Conservation (phyloP, 1,140 invertebrate genomes). For the Diuraphis noxia region DNA sequence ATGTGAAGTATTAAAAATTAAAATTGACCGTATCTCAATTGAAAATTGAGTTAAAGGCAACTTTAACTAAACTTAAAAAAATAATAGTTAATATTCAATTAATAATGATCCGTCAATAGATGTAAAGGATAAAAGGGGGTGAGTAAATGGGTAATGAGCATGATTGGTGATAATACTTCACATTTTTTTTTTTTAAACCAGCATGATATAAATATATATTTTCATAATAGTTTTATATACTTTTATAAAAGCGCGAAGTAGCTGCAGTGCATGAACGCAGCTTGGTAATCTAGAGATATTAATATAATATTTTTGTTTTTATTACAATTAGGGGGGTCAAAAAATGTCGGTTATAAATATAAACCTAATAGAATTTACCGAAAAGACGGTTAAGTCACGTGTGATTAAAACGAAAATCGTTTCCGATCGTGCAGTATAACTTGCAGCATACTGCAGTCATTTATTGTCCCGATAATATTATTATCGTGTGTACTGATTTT, state of each 20-base stretch:
- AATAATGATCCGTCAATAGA: too few relatives aligned
- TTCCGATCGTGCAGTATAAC: neutral
- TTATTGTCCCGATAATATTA: too few relatives aligned
- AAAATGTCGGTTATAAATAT: neutral
- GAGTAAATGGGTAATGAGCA: neutral
- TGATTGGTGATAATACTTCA: neutral
- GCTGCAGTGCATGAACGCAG: neutral
- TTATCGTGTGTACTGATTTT: neutral
- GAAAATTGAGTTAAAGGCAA: too few relatives aligned
- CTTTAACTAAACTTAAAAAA: neutral
- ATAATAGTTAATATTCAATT: too few relatives aligned
- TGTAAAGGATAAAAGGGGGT: neutral
- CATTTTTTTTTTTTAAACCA: too few relatives aligned
- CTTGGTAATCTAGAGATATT: neutral
- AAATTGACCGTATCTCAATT: too few relatives aligned
- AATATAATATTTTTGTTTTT: neutral
- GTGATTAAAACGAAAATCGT: neutral
- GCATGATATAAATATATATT: neutral
- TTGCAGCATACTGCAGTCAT: too few relatives aligned
- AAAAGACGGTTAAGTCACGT: neutral
- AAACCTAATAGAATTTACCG: neutral
- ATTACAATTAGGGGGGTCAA: neutral
- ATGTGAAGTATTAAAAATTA: too few relatives aligned
- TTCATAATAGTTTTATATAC: neutral
- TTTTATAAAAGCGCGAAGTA: neutral